These are phyloP conservation scores for Denticeps clupeoides DNA, from an alignment of 2,797 vertebrate genomes.

Conservation along the genomic window DNA sequence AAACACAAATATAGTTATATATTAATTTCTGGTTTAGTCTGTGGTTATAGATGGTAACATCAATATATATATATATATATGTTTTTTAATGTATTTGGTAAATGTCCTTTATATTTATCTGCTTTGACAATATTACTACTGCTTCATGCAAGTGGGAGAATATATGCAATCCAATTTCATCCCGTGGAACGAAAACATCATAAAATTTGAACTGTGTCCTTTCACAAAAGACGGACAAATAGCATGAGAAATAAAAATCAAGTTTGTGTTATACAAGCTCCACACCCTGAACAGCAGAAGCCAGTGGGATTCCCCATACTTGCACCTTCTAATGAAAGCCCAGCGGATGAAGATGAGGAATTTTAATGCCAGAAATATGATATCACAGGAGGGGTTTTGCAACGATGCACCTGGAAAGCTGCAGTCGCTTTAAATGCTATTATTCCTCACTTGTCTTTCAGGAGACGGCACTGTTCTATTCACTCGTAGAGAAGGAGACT, in stretches of 20 bases:
- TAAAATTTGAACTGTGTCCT: no score
- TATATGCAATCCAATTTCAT: no score
- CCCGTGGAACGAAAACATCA: no score
- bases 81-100: no score
- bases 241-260: background rate
- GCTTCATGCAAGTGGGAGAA: no score
- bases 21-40: no score
- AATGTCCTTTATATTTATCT: no score
- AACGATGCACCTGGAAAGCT: constrained; percentile 50
- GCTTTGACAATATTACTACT: no score
- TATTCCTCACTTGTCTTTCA: constrained; percentile 41
- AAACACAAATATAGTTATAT: no score
- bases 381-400: constrained; percentile 27
- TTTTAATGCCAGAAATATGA: constrained; percentile 40
- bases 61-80: no score
- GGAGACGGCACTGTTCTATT: constrained; percentile 8
- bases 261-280: background rate
- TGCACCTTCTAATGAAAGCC: background rate
- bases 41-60: no score
- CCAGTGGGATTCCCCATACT: constrained; percentile 15
- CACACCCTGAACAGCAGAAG: background rate
- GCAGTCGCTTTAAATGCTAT: constrained; percentile 42
- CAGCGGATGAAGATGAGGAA: constrained; percentile 46
- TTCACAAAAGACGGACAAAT: background rate
- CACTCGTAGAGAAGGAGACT: constrained; percentile 10